Base-by-base conservation (phyloP, 2,888 invertebrate genomes). In the Apeira syringaria region DNA sequence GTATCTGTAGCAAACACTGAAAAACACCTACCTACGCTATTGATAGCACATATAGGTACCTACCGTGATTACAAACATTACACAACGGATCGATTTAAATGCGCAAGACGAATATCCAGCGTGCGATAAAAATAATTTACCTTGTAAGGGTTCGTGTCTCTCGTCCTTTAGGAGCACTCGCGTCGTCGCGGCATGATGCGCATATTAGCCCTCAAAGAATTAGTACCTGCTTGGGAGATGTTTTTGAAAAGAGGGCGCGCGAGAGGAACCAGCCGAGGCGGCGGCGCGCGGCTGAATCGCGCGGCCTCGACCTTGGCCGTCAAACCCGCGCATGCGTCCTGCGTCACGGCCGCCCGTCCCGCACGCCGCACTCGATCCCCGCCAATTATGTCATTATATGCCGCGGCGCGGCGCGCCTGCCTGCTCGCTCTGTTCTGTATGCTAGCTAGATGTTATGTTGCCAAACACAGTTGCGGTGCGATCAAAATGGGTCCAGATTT, bases 231-330 rank as follows among this genome's bases (percentile, higher is more conserved):
- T 47, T 37, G 36, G 26, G 25, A 25, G 44, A 42, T 32, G 29
- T 74, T 79, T 75, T 68, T 69, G 78, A 70, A 77, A 74, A 71
- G 74, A 78, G 74, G 75, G 73, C 69, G 73, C 73, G 67, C 72
- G 59, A 68, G 74, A 76, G 68, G 74, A 70, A 81, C 86, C 74
- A 70, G 76, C 80, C 80, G 74, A 75, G 71, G 80, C 86, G 85
- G 75, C 85, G 84, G 87, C 80, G 85, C 85, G 86, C 86, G 84
- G 85, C 77, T 57, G 86, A 87, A 80, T 88, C 83, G 83, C 77
- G 68, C 80, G 82, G 76, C 89, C 87, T 88, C 88, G 88, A 88
- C 89, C 89, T 89, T 89, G 89, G 89, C 89, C 89, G 86, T 82
- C 88, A 89, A 88, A 88, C 78, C 64, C 76, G 88, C 89, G 88